Evolutionary conservation across 2,797 vertebrate genomes (phyloP), one percentile per base, ranked within the genome.

Genomic region (Microhierax caerulescens): DNA sequence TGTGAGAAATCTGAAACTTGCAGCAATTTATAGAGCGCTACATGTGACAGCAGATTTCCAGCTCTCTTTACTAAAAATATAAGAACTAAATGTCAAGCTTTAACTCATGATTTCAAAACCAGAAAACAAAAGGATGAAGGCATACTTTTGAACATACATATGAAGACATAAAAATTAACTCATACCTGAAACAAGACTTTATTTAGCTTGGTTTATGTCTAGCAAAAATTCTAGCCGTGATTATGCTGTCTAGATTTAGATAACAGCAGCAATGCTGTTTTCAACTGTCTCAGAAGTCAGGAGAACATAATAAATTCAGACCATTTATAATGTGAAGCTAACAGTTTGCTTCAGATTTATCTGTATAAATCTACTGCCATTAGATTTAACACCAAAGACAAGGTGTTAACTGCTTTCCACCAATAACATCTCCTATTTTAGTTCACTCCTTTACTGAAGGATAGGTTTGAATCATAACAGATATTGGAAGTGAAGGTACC

Each of bases 151-250:
- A 39, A 39, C 39, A 39, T 39, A 39, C 39, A 39, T 39, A 39
- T 39, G 39, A 39, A 39, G 13, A 39, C 39, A 39, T 93, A 85
- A 95, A 96, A 92, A 77, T 80, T 88, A 74, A 95, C 53, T 74
- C 0, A 0, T 36, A 80, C 9, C 15, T 75, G 36, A 51, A 75
- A 92, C 13, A 14, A 47, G 53, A 60, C 36, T 73, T 82, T 13
- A 89, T 64, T 77, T 64, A 83, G 23, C 65, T 88, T 53, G 6
- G 61, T 81, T 59, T 48, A 48, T 1, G 9, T 37, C 28, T 23
- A 86, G 74, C 28, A 24, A 78, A 88, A 88, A 39, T 61, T 59
- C 37, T 43, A 76, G 14, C 50, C 7, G 28, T 56, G 69, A 51
- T 25, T 79, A 41, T 8, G 8, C 37, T 60, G 21, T 19, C 19